Percentiles rank a stretch among this genome's conserved stretches.
phyloP scores from a whole-genome alignment of 1,140 invertebrate species.

The Ladona fulva region DNA sequence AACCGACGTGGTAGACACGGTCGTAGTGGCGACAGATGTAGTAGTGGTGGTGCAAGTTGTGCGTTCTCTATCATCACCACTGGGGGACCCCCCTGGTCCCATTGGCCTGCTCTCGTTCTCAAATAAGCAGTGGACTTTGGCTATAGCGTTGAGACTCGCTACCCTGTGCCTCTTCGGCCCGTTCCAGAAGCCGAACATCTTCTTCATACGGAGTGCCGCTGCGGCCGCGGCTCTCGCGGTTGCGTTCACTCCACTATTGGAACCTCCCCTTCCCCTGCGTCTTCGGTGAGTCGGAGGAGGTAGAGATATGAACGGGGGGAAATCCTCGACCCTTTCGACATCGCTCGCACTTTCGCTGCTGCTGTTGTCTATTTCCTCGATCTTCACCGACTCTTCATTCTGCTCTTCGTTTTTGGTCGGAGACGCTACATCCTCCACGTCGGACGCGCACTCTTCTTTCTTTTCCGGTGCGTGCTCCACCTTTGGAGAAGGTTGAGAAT shows the following conservation, averaged over 20 bases:
- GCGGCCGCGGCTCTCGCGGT: not conserved
- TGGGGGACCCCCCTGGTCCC: not conserved
- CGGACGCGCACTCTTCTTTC: slow-evolving; percentile 19
- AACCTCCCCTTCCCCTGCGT: not conserved
- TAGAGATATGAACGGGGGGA: not conserved
- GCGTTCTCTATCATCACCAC: not conserved
- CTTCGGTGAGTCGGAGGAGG: not conserved
- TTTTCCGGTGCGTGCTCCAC: slow-evolving; percentile 20
- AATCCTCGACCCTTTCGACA: not conserved
- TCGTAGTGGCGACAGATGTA: not conserved
- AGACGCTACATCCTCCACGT: not conserved
- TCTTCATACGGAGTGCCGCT: slow-evolving; percentile 32
- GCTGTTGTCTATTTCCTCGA: not conserved
- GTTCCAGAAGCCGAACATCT: slow-evolving; percentile 48
- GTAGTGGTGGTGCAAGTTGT: no score
- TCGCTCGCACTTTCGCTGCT: not conserved
- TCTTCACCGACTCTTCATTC: not conserved
- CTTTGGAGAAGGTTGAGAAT: slow-evolving; percentile 30
- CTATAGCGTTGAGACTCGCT: slow-evolving; percentile 78
- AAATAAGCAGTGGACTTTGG: slow-evolving; percentile 86
- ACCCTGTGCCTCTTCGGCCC: slow-evolving; percentile 72
- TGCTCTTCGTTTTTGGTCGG: not conserved
- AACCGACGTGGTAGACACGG: slow-evolving; percentile 11
- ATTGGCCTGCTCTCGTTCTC: slow-evolving; percentile 60
- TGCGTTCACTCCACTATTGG: not conserved